These are phyloP conservation scores for Tragelaphus imberbis DNA, from an alignment of 2,113 vertebrate species.

Conservation along the genomic window DNA sequence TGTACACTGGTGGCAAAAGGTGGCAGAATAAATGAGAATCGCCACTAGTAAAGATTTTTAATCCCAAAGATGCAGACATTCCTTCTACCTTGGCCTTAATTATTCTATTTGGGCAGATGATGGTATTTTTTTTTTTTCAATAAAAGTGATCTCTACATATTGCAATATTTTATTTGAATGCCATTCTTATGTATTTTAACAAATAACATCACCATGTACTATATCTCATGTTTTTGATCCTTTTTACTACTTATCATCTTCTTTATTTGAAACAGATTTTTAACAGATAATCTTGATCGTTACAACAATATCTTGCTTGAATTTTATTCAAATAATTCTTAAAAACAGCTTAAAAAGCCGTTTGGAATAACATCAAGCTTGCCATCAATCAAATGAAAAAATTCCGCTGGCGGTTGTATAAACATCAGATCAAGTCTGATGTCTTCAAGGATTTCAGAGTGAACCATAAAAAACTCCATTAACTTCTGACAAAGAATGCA, in stretches of 20 bases:
- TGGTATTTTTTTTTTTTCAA: not conserved
- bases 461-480: conserved; percentile 99
- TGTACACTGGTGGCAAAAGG: conserved; percentile 43
- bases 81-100: conserved; percentile 40
- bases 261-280: conserved; percentile 88
- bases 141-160: conserved; percentile 39
- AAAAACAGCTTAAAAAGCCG: conserved; percentile 91
- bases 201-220: conserved; percentile 61
- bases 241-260: conserved; percentile 79
- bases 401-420: conserved; percentile 99
- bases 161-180: conserved; percentile 45
- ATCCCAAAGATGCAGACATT: conserved; percentile 36
- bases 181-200: conserved; percentile 62
- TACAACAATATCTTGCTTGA: conserved; percentile 86
- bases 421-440: conserved; percentile 99
- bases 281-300: conserved; percentile 87
- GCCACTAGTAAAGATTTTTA: conserved; percentile 36
- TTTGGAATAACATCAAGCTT: conserved; percentile 89
- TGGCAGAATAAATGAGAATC: conserved; percentile 43
- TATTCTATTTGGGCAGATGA: conserved; percentile 58
- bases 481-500: conserved; percentile 99
- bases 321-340: conserved; percentile 93
- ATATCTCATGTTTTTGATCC: conserved; percentile 76
- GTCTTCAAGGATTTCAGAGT: conserved; percentile 97
- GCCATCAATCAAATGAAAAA: conserved; percentile 93